phyloP scores from a whole-genome alignment of 2,888 invertebrate species.

The Anorthoa munda region DNA sequence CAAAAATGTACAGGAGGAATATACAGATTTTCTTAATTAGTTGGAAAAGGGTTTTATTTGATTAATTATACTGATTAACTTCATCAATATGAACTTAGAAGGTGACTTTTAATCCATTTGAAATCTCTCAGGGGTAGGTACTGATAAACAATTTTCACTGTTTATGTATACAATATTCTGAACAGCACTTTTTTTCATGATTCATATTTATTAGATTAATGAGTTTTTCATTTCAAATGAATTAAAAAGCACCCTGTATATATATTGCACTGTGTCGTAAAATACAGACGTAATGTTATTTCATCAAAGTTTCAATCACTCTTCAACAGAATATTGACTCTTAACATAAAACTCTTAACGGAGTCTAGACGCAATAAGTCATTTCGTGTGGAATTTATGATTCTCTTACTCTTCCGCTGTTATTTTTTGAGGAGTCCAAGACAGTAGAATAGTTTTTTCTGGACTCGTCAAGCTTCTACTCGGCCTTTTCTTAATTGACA shows the following conservation, averaged over 20 bases:
- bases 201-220: background rate
- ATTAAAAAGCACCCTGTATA: background rate
- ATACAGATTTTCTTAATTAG: background rate
- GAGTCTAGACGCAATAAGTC: constrained; percentile 9
- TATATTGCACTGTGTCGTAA: background rate
- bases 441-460: too few species aligned
- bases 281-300: background rate
- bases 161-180: too few species aligned
- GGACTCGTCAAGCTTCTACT: too few species aligned
- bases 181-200: too few species aligned
- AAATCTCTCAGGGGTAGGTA: too few species aligned
- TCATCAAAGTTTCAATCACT: constrained; percentile 12
- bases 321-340: background rate
- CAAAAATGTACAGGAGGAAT: constrained; percentile 22
- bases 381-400: background rate
- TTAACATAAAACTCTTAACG: background rate
- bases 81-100: background rate
- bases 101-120: background rate
- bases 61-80: background rate
- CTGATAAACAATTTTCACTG: too few species aligned
- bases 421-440: too few species aligned
- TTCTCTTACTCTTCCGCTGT: too few species aligned
- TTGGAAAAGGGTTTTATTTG: background rate
- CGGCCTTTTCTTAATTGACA: too few species aligned
- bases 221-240: background rate